A percentile compares a stretch with the other conserved stretches of the same genome.
phyloP scores from a whole-genome alignment of 2,797 vertebrate species.

The Galaxias olidus region DNA sequence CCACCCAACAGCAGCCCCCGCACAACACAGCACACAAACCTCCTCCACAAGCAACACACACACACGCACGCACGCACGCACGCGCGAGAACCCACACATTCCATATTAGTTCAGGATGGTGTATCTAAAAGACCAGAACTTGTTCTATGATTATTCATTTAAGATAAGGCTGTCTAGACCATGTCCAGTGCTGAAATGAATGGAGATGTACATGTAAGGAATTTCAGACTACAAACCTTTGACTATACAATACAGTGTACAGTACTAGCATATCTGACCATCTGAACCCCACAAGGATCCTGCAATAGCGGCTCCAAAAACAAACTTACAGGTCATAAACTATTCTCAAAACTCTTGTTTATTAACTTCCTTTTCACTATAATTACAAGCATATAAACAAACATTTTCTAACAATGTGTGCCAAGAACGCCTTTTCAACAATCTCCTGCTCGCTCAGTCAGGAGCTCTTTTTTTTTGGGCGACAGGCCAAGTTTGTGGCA shows the following conservation, averaged over 20 bases:
- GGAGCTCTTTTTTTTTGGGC: too few species aligned
- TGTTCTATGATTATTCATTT: not conserved
- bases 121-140: not conserved
- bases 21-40: conserved; percentile 1
- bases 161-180: conserved; percentile 1
- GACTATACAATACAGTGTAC: too few species aligned
- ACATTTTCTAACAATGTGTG: conserved; percentile 13
- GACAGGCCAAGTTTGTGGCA: too few species aligned
- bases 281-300: too few species aligned
- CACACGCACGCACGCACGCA: not conserved
- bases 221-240: too few species aligned
- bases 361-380: conserved; percentile 13
- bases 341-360: conserved; percentile 11
- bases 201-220: not conserved
- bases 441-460: not conserved
- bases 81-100: not conserved
- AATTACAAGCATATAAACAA: conserved; percentile 32
- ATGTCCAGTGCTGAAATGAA: not conserved
- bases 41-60: not conserved
- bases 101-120: too few species aligned
- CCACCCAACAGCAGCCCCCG: conserved; percentile 10
- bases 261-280: too few species aligned
- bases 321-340: too few species aligned
- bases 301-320: too few species aligned
- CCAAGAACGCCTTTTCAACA: not conserved